Evolutionary conservation across 2,113 vertebrate genomes (phyloP), one percentile per base, ranked within the genome.

Genomic region (Sturnus vulgaris): DNA sequence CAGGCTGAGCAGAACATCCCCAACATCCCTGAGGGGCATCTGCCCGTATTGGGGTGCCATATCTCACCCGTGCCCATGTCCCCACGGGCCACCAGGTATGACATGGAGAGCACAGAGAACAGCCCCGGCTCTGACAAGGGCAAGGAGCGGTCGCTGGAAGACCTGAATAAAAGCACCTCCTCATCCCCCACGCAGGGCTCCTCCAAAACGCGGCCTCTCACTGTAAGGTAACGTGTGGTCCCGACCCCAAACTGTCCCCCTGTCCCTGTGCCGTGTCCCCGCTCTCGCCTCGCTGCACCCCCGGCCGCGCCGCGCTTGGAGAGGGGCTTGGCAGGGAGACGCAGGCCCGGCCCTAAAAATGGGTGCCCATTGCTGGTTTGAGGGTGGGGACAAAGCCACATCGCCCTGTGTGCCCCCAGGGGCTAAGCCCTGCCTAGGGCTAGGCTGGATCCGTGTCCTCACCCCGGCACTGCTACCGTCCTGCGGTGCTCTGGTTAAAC

Each of bases 121-220:
- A 98, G 98, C 68, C 88, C 96, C 3, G 90, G 96, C 52, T 92
- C 98, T 0, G 99, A 99, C 59, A 98, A 97, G 95, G 96, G 94
- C 57, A 99, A 98, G 84, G 98, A 99, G 35, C 96, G 97, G 30
- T 99, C 99, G 0, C 70, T 98, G 75, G 99, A 99, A 73, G 99
- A 99, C 59, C 95, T 99, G 93, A 98, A 93, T 95, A 98, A 96
- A 84, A 98, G 96, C 55, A 98, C 95, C 56, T 94, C 94, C 24
- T 82, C 94, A 1, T 89, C 95, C 1, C 98, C 98, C 3, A 85
- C 97, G 10, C 98, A 98, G 87, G 94, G 97, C 42, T 86, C 81
- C 79, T 96, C 98, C 61, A 98, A 97, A 95, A 37, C 52, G 24
- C 98, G 98, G 66, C 91, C 98, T 84, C 98, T 99, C 95, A 98